Evolutionary conservation across 2,888 invertebrate genomes (phyloP).

Genomic region (Metallyticus violacea): DNA sequence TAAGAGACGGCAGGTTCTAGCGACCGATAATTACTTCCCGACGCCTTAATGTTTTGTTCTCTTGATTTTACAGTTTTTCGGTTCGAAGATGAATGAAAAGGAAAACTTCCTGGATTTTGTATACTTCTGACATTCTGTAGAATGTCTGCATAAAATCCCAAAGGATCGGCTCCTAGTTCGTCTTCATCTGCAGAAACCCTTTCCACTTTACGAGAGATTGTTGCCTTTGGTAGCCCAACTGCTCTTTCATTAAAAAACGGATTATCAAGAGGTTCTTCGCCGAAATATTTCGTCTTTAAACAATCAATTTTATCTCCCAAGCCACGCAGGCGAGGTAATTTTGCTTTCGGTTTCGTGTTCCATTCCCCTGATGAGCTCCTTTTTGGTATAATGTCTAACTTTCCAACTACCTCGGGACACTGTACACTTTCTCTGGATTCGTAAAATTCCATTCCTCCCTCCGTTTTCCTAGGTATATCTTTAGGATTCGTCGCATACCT

Average conservation of each 20-base stretch:
- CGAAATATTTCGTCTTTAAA: constrained; percentile 62
- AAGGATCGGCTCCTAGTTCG: background rate
- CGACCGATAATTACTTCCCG: background rate
- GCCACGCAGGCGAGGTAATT: constrained; percentile 53
- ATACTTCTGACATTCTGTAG: background rate
- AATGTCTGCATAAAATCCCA: constrained; percentile 8
- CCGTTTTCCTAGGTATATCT: constrained; percentile 60
- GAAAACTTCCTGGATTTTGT: background rate
- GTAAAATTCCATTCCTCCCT: constrained; percentile 69
- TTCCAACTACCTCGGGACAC: constrained; percentile 44
- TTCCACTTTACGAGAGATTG: background rate
- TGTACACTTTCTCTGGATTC: constrained; percentile 53
- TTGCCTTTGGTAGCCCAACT: constrained; percentile 20
- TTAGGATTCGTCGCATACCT: constrained; percentile 64
- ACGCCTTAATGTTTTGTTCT: background rate
- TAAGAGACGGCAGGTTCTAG: too few species aligned
- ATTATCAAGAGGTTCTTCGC: constrained; percentile 69
- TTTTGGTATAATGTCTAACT: constrained; percentile 41
- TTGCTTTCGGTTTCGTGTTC: constrained; percentile 36
- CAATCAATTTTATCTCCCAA: constrained; percentile 74
- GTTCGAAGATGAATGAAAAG: background rate
- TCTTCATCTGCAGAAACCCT: background rate
- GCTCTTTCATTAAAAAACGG: constrained; percentile 59
- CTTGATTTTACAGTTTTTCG: background rate
- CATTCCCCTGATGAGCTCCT: constrained; percentile 40